phyloP scores from a whole-genome alignment of 2,797 vertebrate species.

The Alcedo atthis region DNA sequence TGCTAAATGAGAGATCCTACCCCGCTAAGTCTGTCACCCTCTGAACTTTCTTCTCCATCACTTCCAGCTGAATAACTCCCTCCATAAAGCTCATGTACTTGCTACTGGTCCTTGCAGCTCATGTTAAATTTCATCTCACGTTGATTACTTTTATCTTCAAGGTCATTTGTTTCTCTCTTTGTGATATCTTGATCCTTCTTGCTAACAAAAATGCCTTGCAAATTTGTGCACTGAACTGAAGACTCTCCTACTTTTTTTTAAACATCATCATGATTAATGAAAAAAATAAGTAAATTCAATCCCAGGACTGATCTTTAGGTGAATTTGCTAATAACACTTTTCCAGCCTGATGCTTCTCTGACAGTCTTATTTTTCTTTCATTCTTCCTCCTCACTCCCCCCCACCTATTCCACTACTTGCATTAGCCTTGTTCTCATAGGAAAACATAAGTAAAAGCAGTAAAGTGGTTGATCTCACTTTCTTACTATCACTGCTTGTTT shows the following conservation, averaged over 20 bases:
- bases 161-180: background rate
- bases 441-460: background rate
- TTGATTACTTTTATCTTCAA: background rate
- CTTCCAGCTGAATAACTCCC: background rate
- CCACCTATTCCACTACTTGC: background rate
- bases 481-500: background rate
- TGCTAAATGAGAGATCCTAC: background rate
- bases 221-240: background rate
- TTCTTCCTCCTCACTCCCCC: background rate
- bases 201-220: background rate
- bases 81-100: background rate
- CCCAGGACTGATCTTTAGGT: background rate
- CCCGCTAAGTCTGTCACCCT: background rate
- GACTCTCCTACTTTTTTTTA: background rate
- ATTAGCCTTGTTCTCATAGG: background rate
- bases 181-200: background rate
- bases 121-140: background rate
- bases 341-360: background rate
- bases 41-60: background rate
- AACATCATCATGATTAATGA: background rate
- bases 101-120: background rate
- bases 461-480: background rate
- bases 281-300: background rate
- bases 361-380: background rate
- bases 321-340: background rate